phyloP scores from a whole-genome alignment of 1,140 invertebrate species.

The Heterodera schachtii region DNA sequence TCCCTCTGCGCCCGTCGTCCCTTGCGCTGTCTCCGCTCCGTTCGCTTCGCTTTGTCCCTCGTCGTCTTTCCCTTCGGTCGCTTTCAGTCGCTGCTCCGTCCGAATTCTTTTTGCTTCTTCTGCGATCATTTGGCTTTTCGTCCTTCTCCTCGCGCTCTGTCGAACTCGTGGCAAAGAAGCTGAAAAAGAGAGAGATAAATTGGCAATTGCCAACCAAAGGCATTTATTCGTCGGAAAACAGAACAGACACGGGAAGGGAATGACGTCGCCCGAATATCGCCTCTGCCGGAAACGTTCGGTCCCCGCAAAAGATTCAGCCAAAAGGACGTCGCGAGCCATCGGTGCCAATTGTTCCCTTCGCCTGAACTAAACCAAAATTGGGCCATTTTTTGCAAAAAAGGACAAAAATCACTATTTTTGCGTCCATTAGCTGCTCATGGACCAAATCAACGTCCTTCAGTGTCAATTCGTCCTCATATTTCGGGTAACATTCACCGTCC shows the following conservation, averaged over 20 bases:
- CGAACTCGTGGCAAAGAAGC: slow-evolving; percentile 26
- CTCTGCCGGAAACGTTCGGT: slow-evolving; percentile 32
- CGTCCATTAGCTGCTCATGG: slow-evolving; percentile 46
- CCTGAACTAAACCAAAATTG: slow-evolving; percentile 12
- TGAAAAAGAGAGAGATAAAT: slow-evolving; percentile 8
- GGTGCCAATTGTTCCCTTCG: slow-evolving; percentile 22
- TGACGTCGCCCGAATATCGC: slow-evolving; percentile 21
- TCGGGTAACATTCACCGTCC: background rate
- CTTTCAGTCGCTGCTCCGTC: background rate
- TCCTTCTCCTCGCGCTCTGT: slow-evolving; percentile 29
- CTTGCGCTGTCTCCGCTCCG: background rate
- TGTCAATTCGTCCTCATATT: slow-evolving; percentile 20
- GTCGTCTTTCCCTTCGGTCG: background rate
- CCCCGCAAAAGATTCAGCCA: slow-evolving; percentile 33
- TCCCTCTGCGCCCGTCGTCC: background rate
- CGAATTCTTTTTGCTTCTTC: slow-evolving; percentile 1
- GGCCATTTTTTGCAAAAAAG: background rate
- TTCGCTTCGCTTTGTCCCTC: too few species aligned
- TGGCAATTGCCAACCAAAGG: too few species aligned
- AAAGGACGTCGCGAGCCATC: slow-evolving; percentile 32
- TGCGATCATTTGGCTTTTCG: slow-evolving; percentile 28
- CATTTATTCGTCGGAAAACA: background rate
- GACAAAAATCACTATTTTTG: slow-evolving; percentile 18
- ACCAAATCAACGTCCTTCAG: slow-evolving; percentile 32
- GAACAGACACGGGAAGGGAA: slow-evolving; percentile 41